Conservation (phyloP, 2,888 invertebrate species). For the Drosophila mimetica region DNA sequence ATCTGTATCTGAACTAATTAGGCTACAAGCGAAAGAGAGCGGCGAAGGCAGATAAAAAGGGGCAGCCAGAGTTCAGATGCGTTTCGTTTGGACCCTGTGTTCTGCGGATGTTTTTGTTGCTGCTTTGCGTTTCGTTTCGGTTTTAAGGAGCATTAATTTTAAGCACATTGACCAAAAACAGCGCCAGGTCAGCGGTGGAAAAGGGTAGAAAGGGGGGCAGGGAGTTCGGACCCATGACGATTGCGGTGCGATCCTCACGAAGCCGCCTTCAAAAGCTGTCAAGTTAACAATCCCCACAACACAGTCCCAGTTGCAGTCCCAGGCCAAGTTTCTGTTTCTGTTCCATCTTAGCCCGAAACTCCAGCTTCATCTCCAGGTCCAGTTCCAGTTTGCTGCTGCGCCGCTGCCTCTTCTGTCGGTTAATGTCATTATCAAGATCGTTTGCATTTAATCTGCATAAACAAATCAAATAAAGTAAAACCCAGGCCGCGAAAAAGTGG, state of each 20-base stretch:
- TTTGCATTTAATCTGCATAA: slow-evolving; percentile 83
- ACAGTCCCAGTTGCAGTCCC: slow-evolving; percentile 30
- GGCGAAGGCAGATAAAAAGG: slow-evolving; percentile 24
- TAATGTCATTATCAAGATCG: slow-evolving; percentile 84
- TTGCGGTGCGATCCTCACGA: slow-evolving; percentile 66
- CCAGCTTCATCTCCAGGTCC: slow-evolving; percentile 18
- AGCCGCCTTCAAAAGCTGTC: slow-evolving; percentile 81
- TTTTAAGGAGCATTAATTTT: slow-evolving; percentile 66
- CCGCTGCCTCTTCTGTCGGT: slow-evolving; percentile 78
- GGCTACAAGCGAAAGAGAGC: slow-evolving; percentile 58
- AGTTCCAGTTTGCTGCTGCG: slow-evolving; percentile 58
- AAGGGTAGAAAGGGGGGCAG: background rate
- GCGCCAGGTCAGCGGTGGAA: slow-evolving; percentile 61
- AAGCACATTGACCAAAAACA: slow-evolving; percentile 72
- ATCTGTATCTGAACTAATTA: slow-evolving; percentile 71
- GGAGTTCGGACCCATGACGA: slow-evolving; percentile 58
- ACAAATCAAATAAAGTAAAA: slow-evolving; percentile 79
- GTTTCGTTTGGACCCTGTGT: slow-evolving; percentile 44
- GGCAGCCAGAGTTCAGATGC: slow-evolving; percentile 65
- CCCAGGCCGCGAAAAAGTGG: slow-evolving; percentile 66
- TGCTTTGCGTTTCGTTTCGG: slow-evolving; percentile 25
- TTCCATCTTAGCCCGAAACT: slow-evolving; percentile 22
- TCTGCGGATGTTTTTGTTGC: slow-evolving; percentile 19
- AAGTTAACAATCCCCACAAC: slow-evolving; percentile 81
- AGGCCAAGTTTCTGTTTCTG: slow-evolving; percentile 14